phyloP scores from a whole-genome alignment of 2,113 vertebrate species.

The Apus apus region DNA sequence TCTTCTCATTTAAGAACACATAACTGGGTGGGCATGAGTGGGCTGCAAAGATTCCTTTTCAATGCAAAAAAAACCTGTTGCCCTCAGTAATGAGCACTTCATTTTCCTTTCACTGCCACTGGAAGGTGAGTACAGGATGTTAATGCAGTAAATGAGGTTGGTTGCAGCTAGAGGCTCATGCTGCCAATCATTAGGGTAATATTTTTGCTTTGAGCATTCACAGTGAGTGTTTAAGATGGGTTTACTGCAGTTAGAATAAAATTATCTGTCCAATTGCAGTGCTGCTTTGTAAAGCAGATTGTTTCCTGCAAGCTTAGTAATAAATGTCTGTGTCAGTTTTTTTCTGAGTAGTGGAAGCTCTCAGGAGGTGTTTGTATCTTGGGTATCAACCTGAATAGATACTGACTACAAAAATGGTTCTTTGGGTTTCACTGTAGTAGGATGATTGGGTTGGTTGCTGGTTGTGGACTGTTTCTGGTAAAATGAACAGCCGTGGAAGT shows the following conservation, averaged over 20 bases:
- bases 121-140: background rate
- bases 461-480: background rate
- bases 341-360: background rate
- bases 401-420: background rate
- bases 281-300: background rate
- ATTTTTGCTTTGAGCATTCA: background rate
- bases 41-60: background rate
- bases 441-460: background rate
- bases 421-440: background rate
- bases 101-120: background rate
- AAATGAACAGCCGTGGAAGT: background rate
- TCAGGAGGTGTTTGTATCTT: background rate
- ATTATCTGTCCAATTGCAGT: background rate
- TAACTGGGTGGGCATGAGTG: background rate
- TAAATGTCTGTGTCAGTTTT: background rate
- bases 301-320: background rate
- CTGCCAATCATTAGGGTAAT: background rate
- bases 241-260: background rate
- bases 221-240: background rate
- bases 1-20: background rate
- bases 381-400: background rate
- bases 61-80: background rate
- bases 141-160: rapidly evolving
- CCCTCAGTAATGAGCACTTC: rapidly evolving
- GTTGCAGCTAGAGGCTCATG: background rate